phyloP scores from a whole-genome alignment of 2,113 vertebrate species.

The Neotoma lepida region DNA sequence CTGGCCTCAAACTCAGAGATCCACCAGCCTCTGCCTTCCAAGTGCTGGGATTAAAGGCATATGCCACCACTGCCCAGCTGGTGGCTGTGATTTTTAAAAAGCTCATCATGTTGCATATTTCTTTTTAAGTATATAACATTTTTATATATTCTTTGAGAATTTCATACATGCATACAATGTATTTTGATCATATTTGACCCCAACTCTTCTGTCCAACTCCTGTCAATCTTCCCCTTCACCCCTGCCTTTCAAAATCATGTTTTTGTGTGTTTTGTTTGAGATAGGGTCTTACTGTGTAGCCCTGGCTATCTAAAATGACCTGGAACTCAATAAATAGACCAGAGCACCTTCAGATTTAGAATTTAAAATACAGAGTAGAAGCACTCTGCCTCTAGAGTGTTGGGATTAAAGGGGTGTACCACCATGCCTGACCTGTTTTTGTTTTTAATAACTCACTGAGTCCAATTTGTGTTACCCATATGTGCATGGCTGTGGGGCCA shows the following conservation, averaged over 20 bases:
- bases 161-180: not conserved
- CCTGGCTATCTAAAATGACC: no score
- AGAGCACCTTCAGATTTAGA: not conserved
- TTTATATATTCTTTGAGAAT: not conserved
- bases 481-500: not conserved
- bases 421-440: not conserved
- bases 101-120: not conserved
- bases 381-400: not conserved
- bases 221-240: not conserved
- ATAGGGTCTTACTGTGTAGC: not conserved
- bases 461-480: not conserved
- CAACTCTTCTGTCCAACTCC: not conserved
- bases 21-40: not conserved
- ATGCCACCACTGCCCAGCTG: no score
- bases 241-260: not conserved
- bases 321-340: no score
- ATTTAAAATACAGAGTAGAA: no score
- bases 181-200: not conserved
- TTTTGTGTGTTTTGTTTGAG: not conserved
- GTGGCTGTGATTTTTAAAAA: conserved; percentile 23
- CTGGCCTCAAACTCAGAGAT: not conserved
- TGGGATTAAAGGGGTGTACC: no score
- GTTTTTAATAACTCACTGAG: not conserved
- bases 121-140: not conserved
- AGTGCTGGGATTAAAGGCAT: not conserved